Conservation (phyloP, 2,888 invertebrate genomes). For the Ectemnius cavifrons region DNA sequence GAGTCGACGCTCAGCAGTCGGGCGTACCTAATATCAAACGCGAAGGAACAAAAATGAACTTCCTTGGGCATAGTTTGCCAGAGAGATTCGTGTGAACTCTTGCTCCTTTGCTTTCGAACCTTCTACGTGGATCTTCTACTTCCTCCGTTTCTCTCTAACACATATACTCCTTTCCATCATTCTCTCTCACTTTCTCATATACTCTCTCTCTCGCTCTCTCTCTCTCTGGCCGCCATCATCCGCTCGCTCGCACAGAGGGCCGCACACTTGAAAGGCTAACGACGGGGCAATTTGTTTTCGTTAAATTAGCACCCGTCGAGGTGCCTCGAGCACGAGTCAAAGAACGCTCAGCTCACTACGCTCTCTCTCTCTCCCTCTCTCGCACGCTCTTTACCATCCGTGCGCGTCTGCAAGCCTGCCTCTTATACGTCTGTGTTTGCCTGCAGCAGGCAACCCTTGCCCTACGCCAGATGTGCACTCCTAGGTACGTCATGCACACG, state of each 20-base stretch:
- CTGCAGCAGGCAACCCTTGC: conserved; percentile 3
- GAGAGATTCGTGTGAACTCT: conserved; percentile 12
- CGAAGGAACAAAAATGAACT: conserved; percentile 32
- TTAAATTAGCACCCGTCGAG: conserved; percentile 44
- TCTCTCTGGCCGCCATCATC: neutral
- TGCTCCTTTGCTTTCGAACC: neutral
- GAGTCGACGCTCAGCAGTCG: conserved; percentile 9
- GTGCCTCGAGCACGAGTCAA: conserved; percentile 36
- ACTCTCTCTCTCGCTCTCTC: conserved; percentile 3
- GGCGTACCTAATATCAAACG: conserved; percentile 29
- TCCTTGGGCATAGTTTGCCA: conserved; percentile 23
- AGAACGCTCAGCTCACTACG: conserved; percentile 16
- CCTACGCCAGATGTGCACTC: neutral
- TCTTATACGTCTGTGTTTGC: neutral
- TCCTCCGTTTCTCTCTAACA: neutral
- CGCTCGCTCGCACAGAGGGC: neutral
- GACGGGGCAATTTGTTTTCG: conserved; percentile 48
- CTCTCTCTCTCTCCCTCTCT: neutral
- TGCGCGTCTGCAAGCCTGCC: conserved; percentile 2
- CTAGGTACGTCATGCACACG: neutral
- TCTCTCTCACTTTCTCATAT: neutral
- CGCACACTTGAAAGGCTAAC: conserved; percentile 38
- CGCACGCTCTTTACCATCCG: neutral
- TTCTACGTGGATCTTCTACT: neutral
- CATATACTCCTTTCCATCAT: neutral